Evolutionary conservation across 2,888 invertebrate species (phyloP), one percentile per base, ranked within the genome.

Genomic region (Apomyelois bistriatella): DNA sequence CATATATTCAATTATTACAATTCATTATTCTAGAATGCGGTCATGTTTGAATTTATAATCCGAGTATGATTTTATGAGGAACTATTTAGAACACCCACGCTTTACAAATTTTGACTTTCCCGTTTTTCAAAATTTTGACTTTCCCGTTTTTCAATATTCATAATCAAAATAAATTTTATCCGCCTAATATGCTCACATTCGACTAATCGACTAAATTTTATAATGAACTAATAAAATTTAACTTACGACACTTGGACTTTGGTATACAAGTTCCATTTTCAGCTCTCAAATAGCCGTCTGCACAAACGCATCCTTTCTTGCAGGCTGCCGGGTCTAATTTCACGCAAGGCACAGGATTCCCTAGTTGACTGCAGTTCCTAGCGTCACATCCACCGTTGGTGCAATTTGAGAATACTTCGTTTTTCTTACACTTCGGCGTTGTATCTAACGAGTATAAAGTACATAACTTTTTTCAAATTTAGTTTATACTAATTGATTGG

Each of bases 241-340:
- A 30, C 52, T 43, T 36, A 42, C 52, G 35, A 9, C 74, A 70
- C 37, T 67, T 3, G 9, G 59, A 49, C 13, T 43, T 58, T 1
- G 68, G 63, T 12, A 77, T 60, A 50, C 77, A 79, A 3, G 43
- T 30, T 9, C 62, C 62, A 3, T 61, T 37, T 3, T 57, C 51
- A 38, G 70, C 59, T 36, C 66, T 68, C 0, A 68, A 61, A 41
- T 64, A 68, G 1, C 62, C 65, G 6, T 55, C 48, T 6, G 47
- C 38, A 35, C 71, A 71, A n/a, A 62, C 36, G 48, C 71, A 72
- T 3, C 62, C 62, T n/a, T 60, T 62, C 28, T 55, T 17, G 12
- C 56, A 55, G 6, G 40, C n/a, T 6, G 30, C 43, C 7, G 28
- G 53, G 9, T 53, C 50, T 8, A 56, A 50, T 51, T 53, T 56